Base-by-base conservation (phyloP, 1,140 invertebrate species). In the Ceratina japonica region DNA sequence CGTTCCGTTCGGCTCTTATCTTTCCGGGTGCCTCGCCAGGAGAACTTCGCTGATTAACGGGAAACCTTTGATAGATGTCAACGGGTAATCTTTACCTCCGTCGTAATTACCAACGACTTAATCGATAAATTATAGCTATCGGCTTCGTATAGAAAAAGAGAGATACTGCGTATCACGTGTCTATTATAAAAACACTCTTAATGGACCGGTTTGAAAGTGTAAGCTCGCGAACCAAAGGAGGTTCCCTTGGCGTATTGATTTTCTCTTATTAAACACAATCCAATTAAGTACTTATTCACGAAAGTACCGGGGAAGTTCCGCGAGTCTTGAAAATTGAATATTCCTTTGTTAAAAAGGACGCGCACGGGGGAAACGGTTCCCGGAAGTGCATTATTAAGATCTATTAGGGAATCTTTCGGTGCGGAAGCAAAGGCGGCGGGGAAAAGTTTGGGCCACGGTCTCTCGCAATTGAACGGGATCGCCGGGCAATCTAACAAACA, bases 321-420 rank as follows among this genome's bases (percentile, higher is more conserved):
- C 54, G 15, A 54, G n/a, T 49, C 20, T 72, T 54, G 59, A 64
- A 56, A 72, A 79, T 73, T 79, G 31, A 74, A 79, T 73, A 74
- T 74, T 79, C 37, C 31, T 74, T 66, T 74, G 77, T 31, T 12
- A 18, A 16, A 51, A n/a, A n/a, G 18, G 62, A 24, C 54, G 64
- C 59, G 63, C 54, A 18, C 54, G 74, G 62, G 71, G 72, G 49
- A 61, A 82, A 62, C 58, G 31, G 66, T 13, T 70, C 63, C 20
- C 52, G 65, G 79, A 84, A 80, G 84, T 82, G 75, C 75, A 82
- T 86, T 86, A 86, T 86, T 86, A 86, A 86, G 84, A 85, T 81
- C 83, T 86, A 85, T 85, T 77, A 82, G 72, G 75, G 51, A 82
- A 85, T 82, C 81, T 86, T 84, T 82, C 79, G 79, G 49, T 75